Conservation (phyloP, 2,113 vertebrate genomes). For the Canis aureus region DNA sequence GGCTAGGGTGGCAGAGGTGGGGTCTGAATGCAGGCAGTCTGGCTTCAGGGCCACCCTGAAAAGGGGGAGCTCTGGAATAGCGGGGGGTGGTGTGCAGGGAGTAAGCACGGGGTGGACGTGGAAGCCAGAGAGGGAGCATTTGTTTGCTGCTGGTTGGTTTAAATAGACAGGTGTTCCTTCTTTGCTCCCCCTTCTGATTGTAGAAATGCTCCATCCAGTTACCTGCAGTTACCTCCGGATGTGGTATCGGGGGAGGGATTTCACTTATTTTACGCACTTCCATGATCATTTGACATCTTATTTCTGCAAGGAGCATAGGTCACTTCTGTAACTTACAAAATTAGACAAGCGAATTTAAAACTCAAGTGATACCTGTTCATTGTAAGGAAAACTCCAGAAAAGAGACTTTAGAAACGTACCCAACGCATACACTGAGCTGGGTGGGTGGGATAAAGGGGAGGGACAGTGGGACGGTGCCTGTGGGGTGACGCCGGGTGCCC, state of each 20-base stretch:
- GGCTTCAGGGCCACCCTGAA: not conserved
- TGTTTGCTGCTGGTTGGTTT: not conserved
- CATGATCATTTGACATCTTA: not conserved
- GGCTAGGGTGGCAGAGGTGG: not conserved
- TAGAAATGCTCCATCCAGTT: not conserved
- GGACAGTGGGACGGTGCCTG: not conserved
- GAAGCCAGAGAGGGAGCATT: not conserved
- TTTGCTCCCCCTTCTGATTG: not conserved
- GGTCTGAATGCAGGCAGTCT: not conserved
- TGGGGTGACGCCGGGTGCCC: not conserved
- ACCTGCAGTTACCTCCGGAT: not conserved
- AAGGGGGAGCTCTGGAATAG: not conserved
- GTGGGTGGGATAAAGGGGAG: not conserved
- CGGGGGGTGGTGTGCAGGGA: not conserved
- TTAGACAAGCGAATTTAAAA: slow-evolving; percentile 3
- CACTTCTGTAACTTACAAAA: slow-evolving; percentile 22
- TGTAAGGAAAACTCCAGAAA: not conserved
- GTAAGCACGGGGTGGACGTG: fast-evolving
- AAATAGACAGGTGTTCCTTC: not conserved
- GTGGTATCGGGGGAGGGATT: not conserved
- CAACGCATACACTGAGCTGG: not conserved
- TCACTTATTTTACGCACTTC: not conserved
- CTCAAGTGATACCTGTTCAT: slow-evolving; percentile 3
- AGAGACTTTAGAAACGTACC: not conserved
- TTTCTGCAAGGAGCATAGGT: not conserved